Conservation (phyloP, 2,113 vertebrate species). For the Delphinus delphis region DNA sequence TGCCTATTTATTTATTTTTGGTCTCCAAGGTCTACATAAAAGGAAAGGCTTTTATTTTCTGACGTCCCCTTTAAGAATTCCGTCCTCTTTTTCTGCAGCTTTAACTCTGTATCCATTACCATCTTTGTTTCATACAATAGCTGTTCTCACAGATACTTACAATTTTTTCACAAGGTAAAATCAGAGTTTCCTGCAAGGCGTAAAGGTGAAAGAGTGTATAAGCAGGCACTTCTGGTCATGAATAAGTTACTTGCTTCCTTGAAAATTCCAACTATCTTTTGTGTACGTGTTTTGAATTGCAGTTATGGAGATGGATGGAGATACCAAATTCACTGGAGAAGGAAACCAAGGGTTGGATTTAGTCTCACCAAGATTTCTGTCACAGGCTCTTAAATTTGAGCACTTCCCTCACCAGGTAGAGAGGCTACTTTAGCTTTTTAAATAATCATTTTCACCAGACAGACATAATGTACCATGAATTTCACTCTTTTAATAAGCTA, state of each 20-base stretch:
- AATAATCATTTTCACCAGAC: neutral
- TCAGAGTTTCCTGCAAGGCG: neutral
- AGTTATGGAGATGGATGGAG: neutral
- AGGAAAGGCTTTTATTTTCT: neutral
- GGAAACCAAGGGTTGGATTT: neutral
- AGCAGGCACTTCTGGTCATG: neutral
- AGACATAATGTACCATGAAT: neutral
- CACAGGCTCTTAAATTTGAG: neutral
- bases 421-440: neutral
- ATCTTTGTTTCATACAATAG: neutral
- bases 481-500: conserved; percentile 18
- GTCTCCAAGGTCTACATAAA: neutral
- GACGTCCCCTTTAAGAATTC: neutral
- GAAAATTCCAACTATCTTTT: conserved; percentile 10
- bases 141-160: neutral
- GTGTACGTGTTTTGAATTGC: neutral
- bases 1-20: neutral
- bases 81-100: neutral
- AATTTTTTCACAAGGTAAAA: neutral
- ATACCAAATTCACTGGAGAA: neutral
- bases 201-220: neutral
- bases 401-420: neutral
- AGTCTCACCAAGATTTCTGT: neutral
- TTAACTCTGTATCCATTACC: neutral
- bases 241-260: neutral